Base-by-base conservation (phyloP, 2,113 vertebrate species). In the Aramus guarauna region DNA sequence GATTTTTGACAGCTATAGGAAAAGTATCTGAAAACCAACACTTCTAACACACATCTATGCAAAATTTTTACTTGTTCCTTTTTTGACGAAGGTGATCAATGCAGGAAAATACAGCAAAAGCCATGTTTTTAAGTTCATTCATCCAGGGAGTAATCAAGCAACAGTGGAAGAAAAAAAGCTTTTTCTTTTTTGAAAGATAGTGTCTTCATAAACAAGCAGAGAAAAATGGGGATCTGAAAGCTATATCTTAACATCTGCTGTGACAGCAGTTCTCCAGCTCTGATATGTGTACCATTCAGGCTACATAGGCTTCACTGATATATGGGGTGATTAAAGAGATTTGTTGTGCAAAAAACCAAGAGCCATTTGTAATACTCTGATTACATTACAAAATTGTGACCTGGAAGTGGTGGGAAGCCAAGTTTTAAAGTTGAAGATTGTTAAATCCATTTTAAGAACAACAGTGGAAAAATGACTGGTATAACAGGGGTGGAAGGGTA, bases 401-500 rank as follows among this genome's bases (percentile, higher is more conserved):
- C 21, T 78, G 9, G n/a, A 85, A 58, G 6, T 19, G 1, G 2
- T 8, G 8, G 9, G 9, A 36, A 75, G 23, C 1, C 39, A 15
- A 52, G 24, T 90, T 84, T 77, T 77, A 36, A 89, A 73, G 15
- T 6, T 60, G 29, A 41, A 50, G 9, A 39, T n/a, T 76, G 7
- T 5, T 84, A 53, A 90, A 84, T 21, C 2, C 2, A 41, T 5
- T 30, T 63, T 64, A 22, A 66, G 34, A 2, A 34, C 1, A 22
- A 47, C 5, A 47, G 5, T 0, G 2, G 18, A 34, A 93, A 83
- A 73, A 60, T 20, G 2, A 26, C 13, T 55, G 17, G 48, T 26
- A 43, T 26, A 69, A 56, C 0, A 1, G 18, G 7, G 5, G 7
- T 15, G 3, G 4, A 0, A 1, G 2, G 30, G 3, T 32, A 45